Conservation (phyloP, 2,888 invertebrate species). For the Andrena marginata region DNA sequence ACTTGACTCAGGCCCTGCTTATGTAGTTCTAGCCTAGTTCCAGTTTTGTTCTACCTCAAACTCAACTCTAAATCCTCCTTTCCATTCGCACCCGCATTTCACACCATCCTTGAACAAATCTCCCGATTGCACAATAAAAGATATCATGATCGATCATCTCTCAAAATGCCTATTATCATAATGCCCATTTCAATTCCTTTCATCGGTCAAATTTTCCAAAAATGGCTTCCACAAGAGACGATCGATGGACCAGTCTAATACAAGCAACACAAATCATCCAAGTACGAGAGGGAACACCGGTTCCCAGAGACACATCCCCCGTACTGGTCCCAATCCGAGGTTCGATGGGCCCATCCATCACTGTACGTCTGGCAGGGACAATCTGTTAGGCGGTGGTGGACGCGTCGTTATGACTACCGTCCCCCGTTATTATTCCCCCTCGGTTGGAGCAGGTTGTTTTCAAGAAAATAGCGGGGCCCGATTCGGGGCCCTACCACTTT, state of each 20-base stretch:
- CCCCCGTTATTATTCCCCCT: conserved; percentile 40
- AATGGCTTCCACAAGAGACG: background rate
- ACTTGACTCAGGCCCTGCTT: too few species aligned
- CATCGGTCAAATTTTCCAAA: background rate
- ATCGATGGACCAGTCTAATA: conserved; percentile 10
- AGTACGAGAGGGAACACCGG: conserved; percentile 1
- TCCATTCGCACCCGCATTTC: background rate
- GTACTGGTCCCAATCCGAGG: conserved; percentile 10
- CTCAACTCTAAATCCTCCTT: background rate
- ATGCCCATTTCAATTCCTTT: background rate
- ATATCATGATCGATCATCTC: conserved; percentile 28
- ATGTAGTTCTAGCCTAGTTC: too few species aligned
- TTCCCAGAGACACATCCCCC: conserved; percentile 33
- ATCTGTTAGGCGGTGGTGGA: conserved; percentile 59
- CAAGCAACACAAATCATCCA: conserved; percentile 9
- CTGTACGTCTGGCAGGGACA: conserved; percentile 69
- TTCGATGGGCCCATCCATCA: conserved; percentile 71
- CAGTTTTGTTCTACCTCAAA: too few species aligned
- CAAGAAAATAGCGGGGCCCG: background rate
- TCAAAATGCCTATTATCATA: background rate
- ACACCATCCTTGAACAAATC: background rate
- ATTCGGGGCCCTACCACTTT: background rate
- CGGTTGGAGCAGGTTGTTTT: conserved; percentile 21
- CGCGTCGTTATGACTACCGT: conserved; percentile 66
- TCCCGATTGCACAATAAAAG: background rate